Evolutionary conservation across 2,888 invertebrate species (phyloP), one percentile per base, ranked within the genome.

Genomic region (Spicauda simplicius): DNA sequence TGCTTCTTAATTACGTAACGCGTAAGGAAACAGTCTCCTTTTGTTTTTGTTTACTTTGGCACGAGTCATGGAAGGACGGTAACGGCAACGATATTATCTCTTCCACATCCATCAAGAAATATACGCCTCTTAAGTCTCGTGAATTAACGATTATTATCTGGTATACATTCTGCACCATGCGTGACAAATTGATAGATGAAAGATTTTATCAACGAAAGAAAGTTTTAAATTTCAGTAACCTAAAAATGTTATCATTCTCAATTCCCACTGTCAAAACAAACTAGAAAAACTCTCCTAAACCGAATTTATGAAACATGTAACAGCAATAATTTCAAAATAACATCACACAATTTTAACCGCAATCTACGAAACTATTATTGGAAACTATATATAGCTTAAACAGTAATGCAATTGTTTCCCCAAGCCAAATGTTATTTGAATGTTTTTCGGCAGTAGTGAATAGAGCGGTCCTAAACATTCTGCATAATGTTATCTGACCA

Each of bases 41-140:
- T 73, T 77, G 77, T 79, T 74, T 75, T 74, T 80, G 79, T 82
- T 82, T 82, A 76, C 74, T 74, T 79, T 80, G 78, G 80, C 80
- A 78, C 77, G 75, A 76, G 75, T 72, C 73, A 70, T 58, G 69
- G 37, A 37, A 69, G 61, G 25, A 45, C 55, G 19, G 57, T 55
- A 54, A 50, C 66, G 20, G 19, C 71, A 64, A 69, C 72, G 71
- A 70, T 71, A 73, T 72, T 69, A 71, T 71, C 68, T 70, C 71
- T 73, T 74, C 68, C 72, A 71, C 72, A 70, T 75, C 72, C 70
- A 70, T 72, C 70, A 69, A 70, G 57, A 55, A 67, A 59, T 53
- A 14, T 45, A 59, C 45, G 14, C 53, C 53, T 54, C 53, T 64
- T 58, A 52, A 57, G 37, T 25, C 25, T 25, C 30, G 37, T 41